Evolutionary conservation across 2,797 vertebrate genomes (phyloP), one percentile per base, ranked within the genome.

Genomic region (Urocyon cinereoargenteus): DNA sequence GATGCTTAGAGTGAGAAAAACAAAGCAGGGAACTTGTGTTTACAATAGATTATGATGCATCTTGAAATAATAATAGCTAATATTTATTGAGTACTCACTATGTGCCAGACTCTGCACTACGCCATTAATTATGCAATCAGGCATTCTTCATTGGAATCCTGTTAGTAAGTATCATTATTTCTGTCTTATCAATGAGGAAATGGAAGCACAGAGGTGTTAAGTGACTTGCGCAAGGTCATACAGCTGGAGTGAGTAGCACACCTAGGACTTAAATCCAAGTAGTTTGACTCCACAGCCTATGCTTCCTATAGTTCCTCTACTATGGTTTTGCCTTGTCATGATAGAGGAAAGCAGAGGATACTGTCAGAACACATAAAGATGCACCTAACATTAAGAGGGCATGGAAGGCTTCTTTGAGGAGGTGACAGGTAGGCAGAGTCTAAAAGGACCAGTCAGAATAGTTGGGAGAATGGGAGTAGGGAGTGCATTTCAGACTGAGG

Each of bases 141-240:
- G 28, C 36, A 15, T 51, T 85, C 11, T 3, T 90, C 55, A n/a
- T 0, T 28, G 62, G 40, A 94, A 36, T 26, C 13, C 49, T 22
- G 7, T 19, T 26, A 57, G 62, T 51, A 57, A 26, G 36, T 49
- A 79, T 34, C 81, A 31, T 55, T 70, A 81, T 70, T 55, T 81
- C 70, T 49, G 24, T 64, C 78, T 83, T 93, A 64, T 11, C 49
- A 13, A 73, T 64, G 18, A 89, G 72, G 61, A 94, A 92, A 73
- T 57, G 62, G 92, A 92, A 45, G 62, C 51, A n/a, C 73, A 57
- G 70, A 91, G 68, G 93, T 59, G 18, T 55, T 94, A 77, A 90
- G 26, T 68, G 62, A 86, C n/a, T 94, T 86, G 34, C 59, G 36
- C 66, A 87, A 86, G 53, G 57, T 91, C 73, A 93, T 86, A 95